These are phyloP conservation scores for Struthidea cinerea DNA, from an alignment of 2,113 vertebrate species.

Conservation along the genomic window DNA sequence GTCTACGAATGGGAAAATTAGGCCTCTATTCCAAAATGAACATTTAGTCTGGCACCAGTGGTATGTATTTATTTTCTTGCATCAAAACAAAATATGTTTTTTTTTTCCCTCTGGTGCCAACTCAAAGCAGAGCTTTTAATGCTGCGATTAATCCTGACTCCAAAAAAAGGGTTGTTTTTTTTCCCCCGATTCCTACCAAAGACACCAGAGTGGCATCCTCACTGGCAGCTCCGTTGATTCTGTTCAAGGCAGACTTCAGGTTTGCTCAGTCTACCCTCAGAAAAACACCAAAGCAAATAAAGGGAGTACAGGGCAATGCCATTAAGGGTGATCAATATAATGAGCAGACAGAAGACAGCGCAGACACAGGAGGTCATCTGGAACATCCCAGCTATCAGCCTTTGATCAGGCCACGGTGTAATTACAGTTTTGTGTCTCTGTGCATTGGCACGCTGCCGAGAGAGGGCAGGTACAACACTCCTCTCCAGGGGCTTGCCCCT, in stretches of 20 bases:
- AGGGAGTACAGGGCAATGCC: background rate
- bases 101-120: background rate
- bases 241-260: background rate
- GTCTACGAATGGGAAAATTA: background rate
- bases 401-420: background rate
- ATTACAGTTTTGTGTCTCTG: background rate
- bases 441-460: background rate
- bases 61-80: conserved; percentile 29
- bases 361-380: background rate
- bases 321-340: background rate
- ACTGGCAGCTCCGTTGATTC: background rate
- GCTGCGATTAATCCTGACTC: background rate
- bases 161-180: background rate
- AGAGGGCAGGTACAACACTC: rapidly evolving
- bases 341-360: background rate
- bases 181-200: background rate
- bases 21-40: background rate
- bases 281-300: background rate
- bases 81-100: conserved; percentile 2
- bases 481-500: background rate
- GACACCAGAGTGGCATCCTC: background rate
- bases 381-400: background rate
- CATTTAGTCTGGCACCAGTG: conserved; percentile 41
- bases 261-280: background rate
- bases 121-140: conserved; percentile 50